phyloP scores from a whole-genome alignment of 2,888 invertebrate genomes.

The Poecilus cupreus region DNA sequence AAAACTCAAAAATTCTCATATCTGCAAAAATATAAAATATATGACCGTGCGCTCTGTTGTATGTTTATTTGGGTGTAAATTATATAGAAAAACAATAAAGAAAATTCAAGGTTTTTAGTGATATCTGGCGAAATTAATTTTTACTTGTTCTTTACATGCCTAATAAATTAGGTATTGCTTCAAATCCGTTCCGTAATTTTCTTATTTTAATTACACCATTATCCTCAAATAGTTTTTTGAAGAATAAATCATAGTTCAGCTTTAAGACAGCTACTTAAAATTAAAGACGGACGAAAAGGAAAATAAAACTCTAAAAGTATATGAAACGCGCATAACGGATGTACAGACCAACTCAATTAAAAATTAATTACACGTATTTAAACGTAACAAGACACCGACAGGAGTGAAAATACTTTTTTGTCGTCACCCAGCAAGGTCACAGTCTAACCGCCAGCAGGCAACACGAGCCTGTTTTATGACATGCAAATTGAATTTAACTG shows the following conservation, averaged over 20 bases:
- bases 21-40: too few relatives aligned
- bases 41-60: too few relatives aligned
- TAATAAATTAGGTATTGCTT: too few relatives aligned
- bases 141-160: too few relatives aligned
- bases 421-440: not conserved
- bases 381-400: constrained; percentile 18
- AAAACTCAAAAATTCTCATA: too few relatives aligned
- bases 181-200: not conserved
- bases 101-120: too few relatives aligned
- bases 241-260: too few relatives aligned
- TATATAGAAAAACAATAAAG: too few relatives aligned
- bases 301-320: not conserved
- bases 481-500: constrained; percentile 47
- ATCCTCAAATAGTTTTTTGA: too few relatives aligned
- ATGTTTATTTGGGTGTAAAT: too few relatives aligned
- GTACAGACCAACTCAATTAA: not conserved
- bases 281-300: not conserved
- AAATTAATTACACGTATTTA: constrained; percentile 32
- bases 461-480: constrained; percentile 21
- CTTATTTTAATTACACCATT: not conserved
- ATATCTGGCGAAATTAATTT: too few relatives aligned
- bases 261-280: not conserved
- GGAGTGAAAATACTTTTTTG: not conserved
- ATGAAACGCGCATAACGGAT: not conserved
- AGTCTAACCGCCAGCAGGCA: not conserved